Evolutionary conservation across 2,797 vertebrate genomes (phyloP).

Genomic region (Simalia tracyae): DNA sequence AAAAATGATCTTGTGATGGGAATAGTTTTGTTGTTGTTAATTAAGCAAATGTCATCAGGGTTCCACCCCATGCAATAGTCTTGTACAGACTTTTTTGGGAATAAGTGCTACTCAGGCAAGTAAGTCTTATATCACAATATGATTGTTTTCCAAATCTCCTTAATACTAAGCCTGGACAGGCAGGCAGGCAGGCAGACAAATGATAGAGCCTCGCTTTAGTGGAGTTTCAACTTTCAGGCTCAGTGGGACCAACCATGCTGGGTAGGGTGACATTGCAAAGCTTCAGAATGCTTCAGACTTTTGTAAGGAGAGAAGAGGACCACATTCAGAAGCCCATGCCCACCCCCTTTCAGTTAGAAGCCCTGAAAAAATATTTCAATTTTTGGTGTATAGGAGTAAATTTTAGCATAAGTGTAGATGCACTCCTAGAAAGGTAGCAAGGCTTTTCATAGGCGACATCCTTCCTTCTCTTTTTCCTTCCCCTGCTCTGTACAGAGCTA

Average conservation of each 20-base stretch:
- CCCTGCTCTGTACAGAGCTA: not conserved
- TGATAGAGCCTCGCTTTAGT: not conserved
- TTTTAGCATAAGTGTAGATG: not conserved
- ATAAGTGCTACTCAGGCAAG: not conserved
- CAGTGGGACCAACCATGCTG: not conserved
- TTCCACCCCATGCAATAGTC: not conserved
- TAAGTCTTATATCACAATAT: not conserved
- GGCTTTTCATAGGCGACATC: not conserved
- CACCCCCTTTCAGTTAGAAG: not conserved
- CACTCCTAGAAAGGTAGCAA: not conserved
- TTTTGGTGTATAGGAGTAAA: not conserved
- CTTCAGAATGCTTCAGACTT: not conserved
- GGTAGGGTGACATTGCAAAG: not conserved
- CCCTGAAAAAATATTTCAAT: not conserved
- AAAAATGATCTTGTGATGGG: not conserved
- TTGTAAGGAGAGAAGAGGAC: not conserved
- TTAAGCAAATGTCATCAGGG: not conserved
- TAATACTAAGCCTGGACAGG: not conserved
- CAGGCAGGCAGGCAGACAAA: not conserved
- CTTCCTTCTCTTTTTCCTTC: not conserved
- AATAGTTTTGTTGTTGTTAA: not conserved
- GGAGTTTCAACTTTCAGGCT: not conserved
- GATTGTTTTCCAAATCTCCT: not conserved
- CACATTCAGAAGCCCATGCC: not conserved
- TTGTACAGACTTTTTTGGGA: not conserved